These are phyloP conservation scores for Aegithalos caudatus DNA, from an alignment of 2,113 vertebrate genomes.

Conservation along the genomic window DNA sequence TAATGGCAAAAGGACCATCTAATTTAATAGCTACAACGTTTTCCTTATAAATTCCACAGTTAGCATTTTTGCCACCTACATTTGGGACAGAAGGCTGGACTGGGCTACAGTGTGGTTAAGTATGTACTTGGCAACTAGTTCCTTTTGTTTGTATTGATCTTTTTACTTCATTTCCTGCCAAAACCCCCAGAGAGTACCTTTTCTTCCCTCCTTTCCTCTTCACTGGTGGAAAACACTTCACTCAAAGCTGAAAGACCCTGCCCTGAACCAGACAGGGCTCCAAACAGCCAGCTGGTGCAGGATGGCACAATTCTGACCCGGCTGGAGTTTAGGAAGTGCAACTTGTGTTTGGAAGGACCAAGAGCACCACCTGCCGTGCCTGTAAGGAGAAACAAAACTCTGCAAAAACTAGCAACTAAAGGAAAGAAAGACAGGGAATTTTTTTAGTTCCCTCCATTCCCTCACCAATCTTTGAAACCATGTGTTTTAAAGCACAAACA, in stretches of 20 bases:
- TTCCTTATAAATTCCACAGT: background rate
- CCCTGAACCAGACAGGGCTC: background rate
- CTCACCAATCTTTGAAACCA: background rate
- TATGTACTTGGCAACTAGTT: background rate
- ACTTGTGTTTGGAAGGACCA: background rate
- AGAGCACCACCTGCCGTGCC: conserved; percentile 29
- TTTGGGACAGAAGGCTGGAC: background rate
- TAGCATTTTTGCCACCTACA: background rate
- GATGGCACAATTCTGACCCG: background rate
- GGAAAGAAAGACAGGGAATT: background rate
- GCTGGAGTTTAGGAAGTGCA: background rate
- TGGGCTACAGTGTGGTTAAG: background rate
- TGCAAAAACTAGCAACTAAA: background rate
- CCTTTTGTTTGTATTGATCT: background rate
- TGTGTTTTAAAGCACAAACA: background rate
- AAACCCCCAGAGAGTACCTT: background rate
- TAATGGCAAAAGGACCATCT: background rate
- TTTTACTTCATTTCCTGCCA: background rate
- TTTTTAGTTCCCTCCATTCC: too few relatives aligned
- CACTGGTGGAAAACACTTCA: background rate
- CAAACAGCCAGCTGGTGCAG: background rate
- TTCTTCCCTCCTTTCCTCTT: background rate
- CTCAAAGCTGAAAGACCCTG: background rate
- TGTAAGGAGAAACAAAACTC: background rate
- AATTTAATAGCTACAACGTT: background rate